Evolutionary conservation across 2,888 invertebrate species (phyloP).

Genomic region (Beris morrisii): DNA sequence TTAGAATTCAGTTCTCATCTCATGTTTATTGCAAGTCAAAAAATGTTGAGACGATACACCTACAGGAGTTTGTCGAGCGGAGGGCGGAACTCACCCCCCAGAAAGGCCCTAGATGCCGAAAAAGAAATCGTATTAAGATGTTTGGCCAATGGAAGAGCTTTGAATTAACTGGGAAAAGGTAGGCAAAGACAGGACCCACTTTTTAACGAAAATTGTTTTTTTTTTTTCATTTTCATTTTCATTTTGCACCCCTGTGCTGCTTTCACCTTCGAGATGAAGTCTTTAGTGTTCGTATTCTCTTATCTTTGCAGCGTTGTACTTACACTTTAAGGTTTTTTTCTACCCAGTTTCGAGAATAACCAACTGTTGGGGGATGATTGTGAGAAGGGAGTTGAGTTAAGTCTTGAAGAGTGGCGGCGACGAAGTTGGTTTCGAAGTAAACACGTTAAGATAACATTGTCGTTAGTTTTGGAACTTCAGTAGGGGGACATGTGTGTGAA

Average conservation of each 20-base stretch:
- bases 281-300: too few species aligned
- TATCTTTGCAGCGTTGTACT: too few species aligned
- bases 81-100: not conserved
- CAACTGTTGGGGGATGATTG: too few species aligned
- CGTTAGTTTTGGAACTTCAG: conserved; percentile 27
- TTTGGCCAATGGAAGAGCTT: conserved; percentile 10
- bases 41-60: conserved; percentile 18
- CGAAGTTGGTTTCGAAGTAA: conserved; percentile 8
- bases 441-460: conserved; percentile 33
- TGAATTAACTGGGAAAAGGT: conserved; percentile 25
- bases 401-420: too few species aligned
- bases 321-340: too few species aligned
- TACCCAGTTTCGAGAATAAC: too few species aligned
- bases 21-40: conserved; percentile 39
- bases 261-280: too few species aligned
- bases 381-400: too few species aligned
- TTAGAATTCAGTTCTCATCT: conserved; percentile 40
- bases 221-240: too few species aligned
- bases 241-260: too few species aligned
- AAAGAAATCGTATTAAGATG: conserved; percentile 18
- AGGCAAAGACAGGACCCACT: conserved; percentile 18
- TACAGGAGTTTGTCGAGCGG: conserved; percentile 20
- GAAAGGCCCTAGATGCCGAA: not conserved
- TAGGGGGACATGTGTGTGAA: conserved; percentile 9
- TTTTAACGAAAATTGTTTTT: conserved; percentile 31